phyloP scores from a whole-genome alignment of 1,140 invertebrate species.

The Cyrtorhinus lividipennis region DNA sequence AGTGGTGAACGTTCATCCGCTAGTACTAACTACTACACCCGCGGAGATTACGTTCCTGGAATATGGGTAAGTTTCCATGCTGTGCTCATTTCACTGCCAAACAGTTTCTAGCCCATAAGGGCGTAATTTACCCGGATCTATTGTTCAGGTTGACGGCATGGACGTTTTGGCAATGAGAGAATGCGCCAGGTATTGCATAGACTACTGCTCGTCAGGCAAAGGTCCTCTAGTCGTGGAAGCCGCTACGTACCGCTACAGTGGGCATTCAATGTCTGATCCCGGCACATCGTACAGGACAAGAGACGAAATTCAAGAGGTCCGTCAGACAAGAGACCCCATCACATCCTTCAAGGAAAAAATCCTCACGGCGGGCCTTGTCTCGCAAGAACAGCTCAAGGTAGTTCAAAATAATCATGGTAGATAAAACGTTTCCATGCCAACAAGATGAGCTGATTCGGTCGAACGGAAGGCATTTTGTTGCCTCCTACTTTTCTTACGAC shows the following conservation, averaged over 20 bases:
- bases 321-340: conserved; percentile 57
- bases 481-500: neutral
- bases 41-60: conserved; percentile 62
- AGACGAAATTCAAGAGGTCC: conserved; percentile 56
- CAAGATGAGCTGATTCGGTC: no score
- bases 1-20: conserved; percentile 47
- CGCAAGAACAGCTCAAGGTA: conserved; percentile 44
- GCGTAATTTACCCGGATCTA: neutral
- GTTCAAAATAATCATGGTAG: no score
- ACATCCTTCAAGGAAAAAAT: conserved; percentile 48
- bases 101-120: neutral
- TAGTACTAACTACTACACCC: conserved; percentile 50
- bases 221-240: conserved; percentile 57
- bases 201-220: conserved; percentile 43
- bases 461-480: no score
- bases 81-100: conserved; percentile 12
- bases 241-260: conserved; percentile 44
- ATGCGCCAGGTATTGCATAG: conserved; percentile 42
- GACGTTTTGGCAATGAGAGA: conserved; percentile 57
- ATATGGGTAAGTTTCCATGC: conserved; percentile 40
- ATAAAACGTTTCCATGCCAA: no score
- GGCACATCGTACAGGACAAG: conserved; percentile 39
- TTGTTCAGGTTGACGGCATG: conserved; percentile 54
- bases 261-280: conserved; percentile 45
- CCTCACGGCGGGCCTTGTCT: conserved; percentile 33